These are phyloP conservation scores for Pemphigus obesinymphae DNA, from an alignment of 1,140 invertebrate genomes.

Conservation along the genomic window DNA sequence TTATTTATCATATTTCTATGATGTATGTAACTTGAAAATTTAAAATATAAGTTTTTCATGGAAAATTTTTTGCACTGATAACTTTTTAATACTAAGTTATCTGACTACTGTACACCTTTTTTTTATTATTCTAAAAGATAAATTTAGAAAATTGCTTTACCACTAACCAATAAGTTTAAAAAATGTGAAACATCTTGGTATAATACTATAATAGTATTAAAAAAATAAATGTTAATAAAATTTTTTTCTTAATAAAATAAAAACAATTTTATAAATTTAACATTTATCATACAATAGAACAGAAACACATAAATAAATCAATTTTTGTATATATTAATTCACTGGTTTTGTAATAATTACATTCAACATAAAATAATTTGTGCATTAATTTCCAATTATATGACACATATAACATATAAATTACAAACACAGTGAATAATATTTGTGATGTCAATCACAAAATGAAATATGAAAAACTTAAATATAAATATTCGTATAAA, in stretches of 20 bases:
- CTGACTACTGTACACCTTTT: no score
- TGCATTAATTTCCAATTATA: not conserved
- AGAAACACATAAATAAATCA: not conserved
- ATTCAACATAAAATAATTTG: not conserved
- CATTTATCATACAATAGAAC: not conserved
- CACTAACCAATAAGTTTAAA: not conserved
- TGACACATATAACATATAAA: not conserved
- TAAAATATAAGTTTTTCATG: no score
- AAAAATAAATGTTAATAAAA: not conserved
- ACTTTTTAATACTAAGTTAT: no score
- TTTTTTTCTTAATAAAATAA: not conserved
- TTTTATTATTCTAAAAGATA: no score
- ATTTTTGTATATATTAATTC: not conserved
- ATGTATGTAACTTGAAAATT: not conserved
- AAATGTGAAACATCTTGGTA: not conserved
- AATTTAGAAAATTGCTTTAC: not conserved
- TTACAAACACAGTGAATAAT: not conserved
- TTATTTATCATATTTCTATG: no score
- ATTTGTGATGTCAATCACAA: not conserved
- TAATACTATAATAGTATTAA: not conserved
- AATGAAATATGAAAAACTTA: not conserved
- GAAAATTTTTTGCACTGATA: no score
- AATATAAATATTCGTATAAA: not conserved
- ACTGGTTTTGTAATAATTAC: not conserved
- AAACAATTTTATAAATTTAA: not conserved